Evolutionary conservation across 1,140 invertebrate genomes (phyloP), one percentile per base, ranked within the genome.

Genomic region (Helicoverpa armigera): DNA sequence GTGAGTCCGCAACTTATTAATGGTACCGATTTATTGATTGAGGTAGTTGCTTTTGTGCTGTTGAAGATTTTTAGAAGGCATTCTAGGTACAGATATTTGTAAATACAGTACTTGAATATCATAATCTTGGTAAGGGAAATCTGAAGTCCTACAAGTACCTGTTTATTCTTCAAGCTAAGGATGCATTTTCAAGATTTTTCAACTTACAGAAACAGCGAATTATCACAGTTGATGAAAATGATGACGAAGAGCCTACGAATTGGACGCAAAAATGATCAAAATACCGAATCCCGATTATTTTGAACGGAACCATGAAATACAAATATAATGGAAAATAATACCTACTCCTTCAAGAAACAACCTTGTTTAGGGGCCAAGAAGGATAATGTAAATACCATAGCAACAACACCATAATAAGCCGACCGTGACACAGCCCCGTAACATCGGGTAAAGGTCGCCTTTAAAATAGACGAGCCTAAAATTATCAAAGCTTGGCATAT

Each of bases 401-500:
- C 12, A 51, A 50, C 4, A 2, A 13, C 14, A 43, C 16, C 73
- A 18, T 69, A 69, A 13, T 43, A 50, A 48, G 12, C 65, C 61
- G 18, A 13, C 74, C 23, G n/a, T 76, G 43, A 65, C 74, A 76
- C 58, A 16, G 43, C 29, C 51, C 58, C 63, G 58, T 76, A 51
- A 63, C 74, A n/a, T 18, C 29, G 48, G 74, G 74, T 54, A 76
- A 76, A 76, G 74, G 74, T 63, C 74, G 16, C 60, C 10, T 58
- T 63, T 61, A 76, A 76, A 76, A 76, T 76, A 76, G 48, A 18
- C 58, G 12, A 1, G 58, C 58, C 60, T 16, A 23, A 61, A 76
- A 76, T 76, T 43, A 76, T 76, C 74, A 76, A 76, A 76, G 58
- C 65, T 58, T 50, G 48, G 23, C 12, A 56, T 73, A 48, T 43